phyloP scores from a whole-genome alignment of 1,140 invertebrate species.

The Matsumurasca onukii region DNA sequence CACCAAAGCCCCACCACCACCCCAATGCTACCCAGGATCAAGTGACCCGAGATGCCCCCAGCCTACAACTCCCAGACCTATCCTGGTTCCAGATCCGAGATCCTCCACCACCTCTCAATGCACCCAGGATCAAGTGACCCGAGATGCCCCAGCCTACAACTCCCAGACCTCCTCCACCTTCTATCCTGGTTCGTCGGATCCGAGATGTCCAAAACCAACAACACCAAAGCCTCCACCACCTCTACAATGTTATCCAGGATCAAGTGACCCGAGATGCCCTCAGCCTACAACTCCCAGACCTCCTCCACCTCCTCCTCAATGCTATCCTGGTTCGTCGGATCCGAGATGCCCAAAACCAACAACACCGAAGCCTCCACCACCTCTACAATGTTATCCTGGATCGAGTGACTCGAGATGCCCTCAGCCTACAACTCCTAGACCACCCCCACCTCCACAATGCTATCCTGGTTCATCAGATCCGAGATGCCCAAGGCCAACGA shows the following conservation, averaged over 20 bases:
- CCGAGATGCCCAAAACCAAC: slow-evolving; percentile 47
- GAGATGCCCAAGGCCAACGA: no score
- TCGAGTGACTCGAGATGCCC: slow-evolving; percentile 48
- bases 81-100: no score
- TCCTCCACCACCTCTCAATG: no score
- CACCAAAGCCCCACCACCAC: slow-evolving; percentile 39
- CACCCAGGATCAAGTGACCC: slow-evolving; percentile 43
- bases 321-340: slow-evolving; percentile 47
- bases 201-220: slow-evolving; percentile 45
- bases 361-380: slow-evolving; percentile 44
- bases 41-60: slow-evolving; percentile 45
- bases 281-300: slow-evolving; percentile 40
- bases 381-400: slow-evolving; percentile 42
- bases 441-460: no score
- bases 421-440: slow-evolving; percentile 33
- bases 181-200: slow-evolving; percentile 50
- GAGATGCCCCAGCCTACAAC: slow-evolving; percentile 40
- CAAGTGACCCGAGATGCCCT: slow-evolving; percentile 45
- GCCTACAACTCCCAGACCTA: slow-evolving; percentile 34
- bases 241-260: slow-evolving; percentile 45
- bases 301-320: slow-evolving; percentile 42
- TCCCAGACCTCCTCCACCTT: slow-evolving; percentile 35
- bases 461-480: no score
- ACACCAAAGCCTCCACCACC: slow-evolving; percentile 30
- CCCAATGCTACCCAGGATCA: slow-evolving; percentile 45